Percentiles rank a stretch among this genome's conserved stretches.
These are phyloP conservation scores for Dipodomys merriami DNA, from an alignment of 2,113 vertebrate genomes.

Conservation along the genomic window DNA sequence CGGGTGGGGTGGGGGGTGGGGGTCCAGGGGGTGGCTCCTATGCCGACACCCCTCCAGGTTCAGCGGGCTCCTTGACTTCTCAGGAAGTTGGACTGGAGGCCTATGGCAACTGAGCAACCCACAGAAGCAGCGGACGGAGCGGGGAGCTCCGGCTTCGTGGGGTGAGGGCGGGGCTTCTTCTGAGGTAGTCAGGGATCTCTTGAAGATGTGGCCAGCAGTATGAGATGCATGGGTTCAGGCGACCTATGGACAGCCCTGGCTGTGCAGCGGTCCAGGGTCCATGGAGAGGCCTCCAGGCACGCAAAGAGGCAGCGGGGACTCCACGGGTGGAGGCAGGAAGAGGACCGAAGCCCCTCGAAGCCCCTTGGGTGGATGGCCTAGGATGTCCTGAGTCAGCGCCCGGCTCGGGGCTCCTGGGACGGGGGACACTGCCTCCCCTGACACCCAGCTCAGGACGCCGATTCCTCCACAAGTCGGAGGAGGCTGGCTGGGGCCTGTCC, in stretches of 20 bases:
- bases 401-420: background rate
- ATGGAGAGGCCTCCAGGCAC: background rate
- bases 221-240: background rate
- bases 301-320: background rate
- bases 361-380: background rate
- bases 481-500: background rate
- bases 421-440: background rate
- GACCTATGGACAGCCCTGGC: background rate
- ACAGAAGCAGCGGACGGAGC: background rate
- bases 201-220: background rate
- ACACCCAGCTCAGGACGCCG: background rate
- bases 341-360: background rate
- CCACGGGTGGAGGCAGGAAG: background rate
- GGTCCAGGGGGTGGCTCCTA: background rate
- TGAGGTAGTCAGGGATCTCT: background rate
- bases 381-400: background rate
- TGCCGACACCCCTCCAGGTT: background rate
- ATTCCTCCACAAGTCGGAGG: background rate
- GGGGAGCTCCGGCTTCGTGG: background rate
- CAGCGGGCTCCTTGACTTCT: background rate
- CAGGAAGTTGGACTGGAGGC: background rate
- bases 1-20: background rate
- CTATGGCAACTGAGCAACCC: background rate
- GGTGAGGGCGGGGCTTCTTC: background rate
- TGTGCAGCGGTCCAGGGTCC: background rate